phyloP scores from a whole-genome alignment of 2,113 vertebrate genomes.

The Dromaius novaehollandiae region DNA sequence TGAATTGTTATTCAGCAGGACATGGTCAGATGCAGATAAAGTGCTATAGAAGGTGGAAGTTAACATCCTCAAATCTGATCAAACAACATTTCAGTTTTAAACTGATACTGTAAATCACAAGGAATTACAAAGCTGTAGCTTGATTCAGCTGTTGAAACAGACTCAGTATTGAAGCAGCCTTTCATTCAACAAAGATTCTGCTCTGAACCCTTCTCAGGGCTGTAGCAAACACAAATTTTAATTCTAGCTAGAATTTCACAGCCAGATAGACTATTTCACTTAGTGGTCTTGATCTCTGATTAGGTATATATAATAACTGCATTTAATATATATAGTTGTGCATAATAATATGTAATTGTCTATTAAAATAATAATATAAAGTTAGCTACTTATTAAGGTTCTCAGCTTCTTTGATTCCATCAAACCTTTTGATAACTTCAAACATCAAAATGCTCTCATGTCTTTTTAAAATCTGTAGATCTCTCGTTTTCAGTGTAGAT shows the following conservation, averaged over 20 bases:
- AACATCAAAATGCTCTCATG: not conserved
- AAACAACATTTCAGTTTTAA: conserved; percentile 58
- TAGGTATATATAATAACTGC: not conserved
- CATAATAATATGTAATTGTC: not conserved
- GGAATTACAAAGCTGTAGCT: conserved; percentile 52
- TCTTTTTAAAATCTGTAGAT: not conserved
- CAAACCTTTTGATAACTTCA: not conserved
- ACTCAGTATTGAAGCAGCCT: conserved; percentile 22
- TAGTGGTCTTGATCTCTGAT: not conserved
- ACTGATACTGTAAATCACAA: conserved; percentile 66
- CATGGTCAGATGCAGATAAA: conserved; percentile 69
- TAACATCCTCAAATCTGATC: conserved; percentile 71
- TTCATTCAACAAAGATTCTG: conserved; percentile 32
- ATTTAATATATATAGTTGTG: not conserved
- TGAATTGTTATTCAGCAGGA: conserved; percentile 68
- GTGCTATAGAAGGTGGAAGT: conserved; percentile 60
- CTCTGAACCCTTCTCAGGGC: not conserved
- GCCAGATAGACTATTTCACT: not conserved
- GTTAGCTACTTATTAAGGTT: not conserved
- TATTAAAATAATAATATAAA: not conserved
- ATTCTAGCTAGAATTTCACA: not conserved
- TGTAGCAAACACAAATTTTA: not conserved
- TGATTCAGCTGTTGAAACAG: conserved; percentile 53
- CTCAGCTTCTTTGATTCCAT: not conserved
- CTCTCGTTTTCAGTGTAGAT: not conserved